Evolutionary conservation across 2,888 invertebrate species (phyloP), one percentile per base, ranked within the genome.

Genomic region (Lasioglossum morio): DNA sequence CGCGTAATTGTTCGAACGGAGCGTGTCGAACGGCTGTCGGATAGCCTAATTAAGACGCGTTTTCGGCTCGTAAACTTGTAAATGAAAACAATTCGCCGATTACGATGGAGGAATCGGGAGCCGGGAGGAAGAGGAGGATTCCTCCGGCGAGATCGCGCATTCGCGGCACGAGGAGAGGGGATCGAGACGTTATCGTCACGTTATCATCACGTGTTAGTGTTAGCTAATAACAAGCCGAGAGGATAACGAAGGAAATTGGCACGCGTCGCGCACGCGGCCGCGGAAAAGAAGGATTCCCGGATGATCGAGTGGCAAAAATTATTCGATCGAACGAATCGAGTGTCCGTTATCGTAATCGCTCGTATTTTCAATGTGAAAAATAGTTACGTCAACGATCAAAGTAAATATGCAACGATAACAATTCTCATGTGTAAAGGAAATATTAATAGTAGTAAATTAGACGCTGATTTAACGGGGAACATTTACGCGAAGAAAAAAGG

Each of bases 251-350:
- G 78, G 85, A 90, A 89, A 90, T 83, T 87, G 88, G 89, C 91
- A 91, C 88, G 91, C 85, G 85, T 77, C 90, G 85, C 76, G 79
- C 89, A 91, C 87, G 90, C 89, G 81, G 89, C 70, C 48, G 37
- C 34, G 66, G 72, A 43, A 37, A 72, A 53, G 69, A 72, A 43
- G 34, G 57, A 78, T 57, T 53, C 34, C 40, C 23, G 53, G 27
- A n/a, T n/a, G n/a, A 57, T 57, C 70, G 27, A 30, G 14, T 57
- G 30, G 12, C 34, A 12, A 76, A 37, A 16, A 72, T 60, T 12
- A 14, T 30, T 43, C 27, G 2, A 40, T 40, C 57, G 57, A 57
- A 57, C 57, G 57, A n/a, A n/a, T 57, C 53, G 3, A n/a, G 53
- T 12, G 10, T 57, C n/a, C 8, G n/a, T n/a, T 12, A 12, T n/a